phyloP scores from a whole-genome alignment of 2,888 invertebrate genomes.

The Eulithis testata region DNA sequence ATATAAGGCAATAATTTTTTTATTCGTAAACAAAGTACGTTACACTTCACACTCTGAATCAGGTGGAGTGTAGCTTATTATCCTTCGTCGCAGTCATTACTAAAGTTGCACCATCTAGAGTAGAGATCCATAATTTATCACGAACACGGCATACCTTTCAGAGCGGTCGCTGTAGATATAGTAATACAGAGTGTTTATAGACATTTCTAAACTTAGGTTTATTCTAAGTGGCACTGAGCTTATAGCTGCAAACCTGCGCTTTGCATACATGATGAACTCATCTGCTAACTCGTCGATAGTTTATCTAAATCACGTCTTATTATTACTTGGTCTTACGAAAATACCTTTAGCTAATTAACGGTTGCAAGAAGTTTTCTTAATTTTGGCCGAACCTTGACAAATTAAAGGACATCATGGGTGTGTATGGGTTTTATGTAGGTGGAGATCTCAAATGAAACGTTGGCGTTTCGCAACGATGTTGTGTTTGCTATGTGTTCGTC shows the following conservation, averaged over 20 bases:
- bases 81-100: conserved; percentile 1
- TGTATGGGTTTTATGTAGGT: not conserved
- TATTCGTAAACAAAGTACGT: no score
- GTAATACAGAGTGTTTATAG: conserved; percentile 1
- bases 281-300: no score
- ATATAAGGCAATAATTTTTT: no score
- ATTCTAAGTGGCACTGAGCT: conserved; percentile 11
- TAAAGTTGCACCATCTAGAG: conserved; percentile 10
- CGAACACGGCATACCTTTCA: conserved; percentile 13
- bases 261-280: no score
- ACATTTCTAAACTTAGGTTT: conserved; percentile 18
- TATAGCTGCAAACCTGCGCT: conserved; percentile 1
- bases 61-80: conserved; percentile 1
- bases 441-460: no score
- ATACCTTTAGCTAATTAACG: no score
- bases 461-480: no score
- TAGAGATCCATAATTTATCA: conserved; percentile 14
- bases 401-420: conserved; percentile 15
- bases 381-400: conserved; percentile 27
- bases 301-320: no score
- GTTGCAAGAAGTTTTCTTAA: no score
- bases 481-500: no score
- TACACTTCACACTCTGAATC: not conserved
- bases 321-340: no score
- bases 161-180: conserved; percentile 7